A percentile compares a stretch with the other conserved stretches of the same genome.
Conservation (phyloP, 2,113 vertebrate genomes). For the Laticauda colubrina region DNA sequence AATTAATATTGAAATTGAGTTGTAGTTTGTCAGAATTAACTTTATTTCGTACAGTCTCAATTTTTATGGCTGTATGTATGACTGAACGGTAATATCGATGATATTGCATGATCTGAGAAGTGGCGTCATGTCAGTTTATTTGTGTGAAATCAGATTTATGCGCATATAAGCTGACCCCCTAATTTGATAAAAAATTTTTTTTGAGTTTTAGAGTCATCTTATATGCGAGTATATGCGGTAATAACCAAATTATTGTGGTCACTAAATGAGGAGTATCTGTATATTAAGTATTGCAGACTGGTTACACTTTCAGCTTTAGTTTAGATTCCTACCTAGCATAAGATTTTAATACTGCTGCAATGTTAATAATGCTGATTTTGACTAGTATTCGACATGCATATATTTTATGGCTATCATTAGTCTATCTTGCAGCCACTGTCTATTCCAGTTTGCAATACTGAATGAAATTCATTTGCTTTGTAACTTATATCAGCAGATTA, state of each 20-base stretch:
- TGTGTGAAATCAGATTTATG: too few species aligned
- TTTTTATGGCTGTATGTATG: too few species aligned
- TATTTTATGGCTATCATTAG: neutral
- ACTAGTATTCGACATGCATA: neutral
- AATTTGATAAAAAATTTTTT: too few species aligned
- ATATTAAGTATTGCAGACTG: neutral
- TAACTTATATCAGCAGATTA: neutral
- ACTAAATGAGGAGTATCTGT: neutral
- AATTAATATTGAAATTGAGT: too few species aligned
- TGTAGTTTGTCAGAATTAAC: too few species aligned
- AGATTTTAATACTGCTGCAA: neutral
- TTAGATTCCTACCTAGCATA: neutral
- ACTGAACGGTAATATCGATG: too few species aligned
- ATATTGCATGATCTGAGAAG: too few species aligned
- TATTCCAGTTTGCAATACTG: neutral
- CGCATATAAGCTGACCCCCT: too few species aligned
- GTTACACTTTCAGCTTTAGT: neutral
- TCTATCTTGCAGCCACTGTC: neutral
- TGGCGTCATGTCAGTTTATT: too few species aligned
- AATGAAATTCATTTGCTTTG: neutral
- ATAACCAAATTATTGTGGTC: neutral
- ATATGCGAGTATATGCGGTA: too few species aligned
- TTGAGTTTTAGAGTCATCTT: too few species aligned
- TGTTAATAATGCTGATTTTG: neutral
- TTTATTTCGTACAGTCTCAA: too few species aligned